phyloP scores from a whole-genome alignment of 1,140 invertebrate species.

The Drosophila bocki region DNA sequence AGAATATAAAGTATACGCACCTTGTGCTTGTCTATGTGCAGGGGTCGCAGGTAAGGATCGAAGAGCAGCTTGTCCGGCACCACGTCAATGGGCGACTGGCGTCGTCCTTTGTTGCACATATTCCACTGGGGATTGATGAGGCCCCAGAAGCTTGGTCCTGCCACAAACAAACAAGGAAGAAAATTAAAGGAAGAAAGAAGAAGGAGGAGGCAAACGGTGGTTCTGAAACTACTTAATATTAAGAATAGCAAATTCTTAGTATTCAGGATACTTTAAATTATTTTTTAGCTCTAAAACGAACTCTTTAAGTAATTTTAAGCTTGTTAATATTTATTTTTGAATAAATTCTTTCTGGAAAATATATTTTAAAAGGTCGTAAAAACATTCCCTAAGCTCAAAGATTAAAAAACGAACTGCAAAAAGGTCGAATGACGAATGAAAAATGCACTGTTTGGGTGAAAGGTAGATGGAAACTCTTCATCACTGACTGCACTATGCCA shows the following conservation, averaged over 20 bases:
- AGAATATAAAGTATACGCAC: slow-evolving; percentile 86
- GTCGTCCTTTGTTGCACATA: slow-evolving; percentile 96
- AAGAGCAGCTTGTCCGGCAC: slow-evolving; percentile 96
- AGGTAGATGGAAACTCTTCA: not conserved
- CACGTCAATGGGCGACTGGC: slow-evolving; percentile 98
- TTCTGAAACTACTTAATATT: not conserved
- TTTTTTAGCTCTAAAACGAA: not conserved
- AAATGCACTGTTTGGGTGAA: slow-evolving; percentile 8
- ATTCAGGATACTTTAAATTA: not conserved
- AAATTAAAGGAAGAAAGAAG: slow-evolving; percentile 38
- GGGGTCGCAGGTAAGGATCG: slow-evolving; percentile 95
- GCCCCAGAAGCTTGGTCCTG: slow-evolving; percentile 98
- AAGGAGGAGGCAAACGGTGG: not conserved
- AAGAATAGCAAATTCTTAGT: too few species aligned
- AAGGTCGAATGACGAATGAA: not conserved
- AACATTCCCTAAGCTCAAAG: not conserved
- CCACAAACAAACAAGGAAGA: slow-evolving; percentile 63
- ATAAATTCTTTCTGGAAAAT: not conserved
- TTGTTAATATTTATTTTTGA: not conserved
- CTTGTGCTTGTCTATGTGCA: slow-evolving; percentile 96
- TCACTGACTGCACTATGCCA: slow-evolving; percentile 1
- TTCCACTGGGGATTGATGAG: slow-evolving; percentile 98
- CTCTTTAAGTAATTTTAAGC: not conserved
- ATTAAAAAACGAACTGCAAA: not conserved
- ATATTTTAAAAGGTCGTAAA: not conserved